Evolutionary conservation across 2,797 vertebrate species (phyloP), one percentile per base, ranked within the genome.

Genomic region (Coluber constrictor): DNA sequence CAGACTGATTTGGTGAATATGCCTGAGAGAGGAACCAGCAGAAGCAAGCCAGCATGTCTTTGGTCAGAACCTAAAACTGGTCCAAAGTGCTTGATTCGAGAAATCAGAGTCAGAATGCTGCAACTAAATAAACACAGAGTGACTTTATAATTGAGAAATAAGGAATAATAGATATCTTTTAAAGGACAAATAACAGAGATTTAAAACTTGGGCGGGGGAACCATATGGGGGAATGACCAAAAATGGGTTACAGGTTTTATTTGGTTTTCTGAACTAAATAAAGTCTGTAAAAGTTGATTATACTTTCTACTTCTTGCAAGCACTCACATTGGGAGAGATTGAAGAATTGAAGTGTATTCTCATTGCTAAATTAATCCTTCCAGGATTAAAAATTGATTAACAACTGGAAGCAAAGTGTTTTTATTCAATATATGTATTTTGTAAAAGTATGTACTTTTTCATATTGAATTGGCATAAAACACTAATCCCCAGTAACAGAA

Each of bases 371-470:
- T 59, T 56, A 90, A 87, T 93, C 0, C 88, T 1, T 83, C n/a
- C 91, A 66, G 37, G 91, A 88, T 43, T 94, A 92, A 94, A 90
- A 94, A 87, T 0, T 11, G 20, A 13, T 89, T 92, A 54, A 88
- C 91, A 93, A 20, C 43, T 93, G 25, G 90, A 63, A 56, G 63
- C 51, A 93, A 93, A 95, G 63, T 0, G 0, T 8, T 16, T 0
- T 93, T 93, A 63, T 93, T 91, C 57, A 86, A 1, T 94, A 32
- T 83, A 83, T 66, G 51, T 93, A 25, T 37, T 93, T 96, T 51
- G 59, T 9, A 92, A 89, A 66, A 57, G 1, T 9, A 86, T 61
- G 3, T 0, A 1, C 93, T 43, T 92, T 55, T 92, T 11, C 32
- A 1, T 61, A 16, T 92, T 91, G 47, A 87, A 87, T 27, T 93